Evolutionary conservation across 2,797 vertebrate genomes (phyloP).

Genomic region (Enteromius treurensis): DNA sequence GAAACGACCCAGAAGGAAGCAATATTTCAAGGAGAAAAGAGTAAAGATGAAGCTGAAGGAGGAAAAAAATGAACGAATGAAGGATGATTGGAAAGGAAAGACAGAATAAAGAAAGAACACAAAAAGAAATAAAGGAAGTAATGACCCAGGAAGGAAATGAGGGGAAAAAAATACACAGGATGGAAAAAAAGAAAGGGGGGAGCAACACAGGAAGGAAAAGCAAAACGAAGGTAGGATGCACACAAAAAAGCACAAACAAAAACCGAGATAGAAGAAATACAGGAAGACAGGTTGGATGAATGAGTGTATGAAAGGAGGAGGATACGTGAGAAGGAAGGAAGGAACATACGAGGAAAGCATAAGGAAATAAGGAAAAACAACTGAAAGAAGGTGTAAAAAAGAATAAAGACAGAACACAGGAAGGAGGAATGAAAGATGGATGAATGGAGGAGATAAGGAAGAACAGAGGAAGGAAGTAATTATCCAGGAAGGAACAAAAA

Average conservation of each 20-base stretch:
- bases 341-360: neutral
- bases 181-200: neutral
- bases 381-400: neutral
- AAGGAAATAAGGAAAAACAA: neutral
- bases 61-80: neutral
- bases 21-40: neutral
- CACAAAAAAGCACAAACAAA: neutral
- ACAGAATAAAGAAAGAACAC: neutral
- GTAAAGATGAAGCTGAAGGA: neutral
- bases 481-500: no score
- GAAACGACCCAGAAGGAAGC: neutral
- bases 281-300: neutral
- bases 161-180: neutral
- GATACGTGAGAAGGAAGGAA: neutral
- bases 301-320: neutral
- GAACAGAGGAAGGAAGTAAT: neutral
- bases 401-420: neutral
- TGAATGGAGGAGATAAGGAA: neutral
- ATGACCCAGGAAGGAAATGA: neutral
- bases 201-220: neutral
- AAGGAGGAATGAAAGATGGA: neutral
- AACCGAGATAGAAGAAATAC: neutral
- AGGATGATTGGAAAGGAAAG: neutral
- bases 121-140: neutral
- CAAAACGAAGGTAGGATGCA: neutral